Percentiles rank a stretch among this genome's conserved stretches.
phyloP scores from a whole-genome alignment of 2,888 invertebrate species.

The Drosophila neoperkinsi region DNA sequence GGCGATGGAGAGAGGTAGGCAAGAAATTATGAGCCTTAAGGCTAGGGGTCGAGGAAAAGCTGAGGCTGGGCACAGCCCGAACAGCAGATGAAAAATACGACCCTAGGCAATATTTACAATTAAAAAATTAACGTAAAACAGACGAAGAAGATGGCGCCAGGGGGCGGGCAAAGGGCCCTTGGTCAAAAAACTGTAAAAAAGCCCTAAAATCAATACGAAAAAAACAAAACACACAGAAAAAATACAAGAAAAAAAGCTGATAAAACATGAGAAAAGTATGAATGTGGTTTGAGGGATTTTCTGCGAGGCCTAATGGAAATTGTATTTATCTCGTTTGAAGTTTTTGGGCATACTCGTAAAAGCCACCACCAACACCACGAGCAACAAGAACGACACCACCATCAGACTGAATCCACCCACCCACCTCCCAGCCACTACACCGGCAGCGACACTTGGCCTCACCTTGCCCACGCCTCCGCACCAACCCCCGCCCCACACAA shows the following conservation, averaged over 20 bases:
- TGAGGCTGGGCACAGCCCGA: conserved; percentile 1
- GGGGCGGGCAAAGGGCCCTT: conserved; percentile 9
- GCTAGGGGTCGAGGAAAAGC: conserved; percentile 15
- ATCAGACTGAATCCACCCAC: not conserved
- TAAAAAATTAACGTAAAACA: conserved; percentile 82
- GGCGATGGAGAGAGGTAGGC: conserved; percentile 25
- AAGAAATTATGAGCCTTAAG: conserved; percentile 74
- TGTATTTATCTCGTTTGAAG: conserved; percentile 80
- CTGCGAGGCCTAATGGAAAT: conserved; percentile 76
- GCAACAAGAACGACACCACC: conserved; percentile 30
- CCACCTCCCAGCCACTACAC: conserved; percentile 12
- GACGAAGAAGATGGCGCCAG: conserved; percentile 52
- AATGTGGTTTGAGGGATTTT: conserved; percentile 76
- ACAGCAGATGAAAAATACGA: conserved; percentile 76
- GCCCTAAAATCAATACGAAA: conserved; percentile 75
- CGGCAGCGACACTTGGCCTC: conserved; percentile 69
- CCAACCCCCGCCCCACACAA: not conserved
- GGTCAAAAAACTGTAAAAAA: conserved; percentile 72
- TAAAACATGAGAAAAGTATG: conserved; percentile 68
- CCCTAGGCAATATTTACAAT: conserved; percentile 80
- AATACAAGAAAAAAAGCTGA: conserved; percentile 26
- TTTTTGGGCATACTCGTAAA: conserved; percentile 51
- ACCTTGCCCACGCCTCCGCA: conserved; percentile 57
- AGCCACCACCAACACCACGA: conserved; percentile 49
- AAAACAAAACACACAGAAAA: conserved; percentile 43